Base-by-base conservation (phyloP, 2,797 vertebrate species). In the Limosa lapponica region DNA sequence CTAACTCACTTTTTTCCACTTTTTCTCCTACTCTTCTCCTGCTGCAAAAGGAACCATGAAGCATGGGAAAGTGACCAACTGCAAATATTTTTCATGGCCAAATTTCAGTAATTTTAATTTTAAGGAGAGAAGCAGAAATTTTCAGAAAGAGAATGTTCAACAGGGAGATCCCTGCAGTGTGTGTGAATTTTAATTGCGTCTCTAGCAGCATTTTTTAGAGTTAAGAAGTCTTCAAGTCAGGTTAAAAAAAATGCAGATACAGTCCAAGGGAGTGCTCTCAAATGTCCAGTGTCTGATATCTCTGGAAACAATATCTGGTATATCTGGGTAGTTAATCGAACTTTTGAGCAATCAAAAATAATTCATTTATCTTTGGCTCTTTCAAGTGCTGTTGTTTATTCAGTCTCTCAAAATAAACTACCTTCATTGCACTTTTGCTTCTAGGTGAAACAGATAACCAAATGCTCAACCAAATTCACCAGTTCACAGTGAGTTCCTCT, bases 401-500 rank as follows among this genome's bases (percentile, higher is more conserved):
- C 55, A 12, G 23, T 43, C 39, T 51, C 54, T 36, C 55, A 59
- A 48, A 65, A 39, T 32, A 69, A 84, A 67, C 10, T 16, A 41
- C 36, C 11, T 32, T 71, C 16, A 46, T 0, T 36, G 44, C 11
- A 24, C 28, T 44, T 82, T 28, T 44, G 72, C 52, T 44, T 57
- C 25, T 10, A 27, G 24, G 36, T 22, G 15, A 48, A 71, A 46
- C 2, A 32, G 49, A 57, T 14, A 73, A 48, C 12, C 23, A 62
- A 78, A 71, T 11, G 12, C 36, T 51, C 19, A 9, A 17, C 13
- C 1, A 1, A 86, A 51, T 19, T 37, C 30, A 37, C 13, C 0
- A 2, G 3, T 64, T 36, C 36, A 7, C 12, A 54, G 28, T 0
- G 2, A 71, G 57, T 2, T 83, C 13, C 52, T n/a, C 66, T 71